A percentile compares a stretch with the other conserved stretches of the same genome.
Evolutionary conservation across 2,888 invertebrate species (phyloP).

Genomic region (Artemia sp.): DNA sequence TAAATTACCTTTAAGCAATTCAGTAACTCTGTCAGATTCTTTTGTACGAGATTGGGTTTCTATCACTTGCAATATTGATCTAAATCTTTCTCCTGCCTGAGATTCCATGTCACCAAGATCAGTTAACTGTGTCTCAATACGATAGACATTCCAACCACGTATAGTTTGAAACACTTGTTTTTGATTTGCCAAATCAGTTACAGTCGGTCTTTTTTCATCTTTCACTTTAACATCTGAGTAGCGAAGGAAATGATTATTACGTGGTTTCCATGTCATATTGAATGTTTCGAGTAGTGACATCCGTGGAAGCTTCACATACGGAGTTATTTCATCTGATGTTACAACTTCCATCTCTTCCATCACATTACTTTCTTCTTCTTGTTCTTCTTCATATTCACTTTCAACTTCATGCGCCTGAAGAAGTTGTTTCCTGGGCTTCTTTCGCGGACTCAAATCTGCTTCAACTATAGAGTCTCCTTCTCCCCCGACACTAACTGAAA

Average conservation of each 20-base stretch:
- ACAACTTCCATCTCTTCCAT: constrained; percentile 16
- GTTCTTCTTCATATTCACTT: constrained; percentile 16
- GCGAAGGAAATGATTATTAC: constrained; percentile 53
- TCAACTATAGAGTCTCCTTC: constrained; percentile 24
- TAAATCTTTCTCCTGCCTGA: constrained; percentile 38
- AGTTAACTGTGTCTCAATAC: constrained; percentile 57
- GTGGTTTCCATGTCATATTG: constrained; percentile 50
- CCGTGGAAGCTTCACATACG: constrained; percentile 32
- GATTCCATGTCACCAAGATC: constrained; percentile 38
- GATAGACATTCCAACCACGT: constrained; percentile 87
- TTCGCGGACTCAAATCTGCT: constrained; percentile 53
- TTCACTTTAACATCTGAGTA: constrained; percentile 69
- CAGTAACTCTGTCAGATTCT: constrained; percentile 33
- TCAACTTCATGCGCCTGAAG: constrained; percentile 43
- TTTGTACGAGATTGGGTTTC: constrained; percentile 33
- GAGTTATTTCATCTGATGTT: constrained; percentile 16
- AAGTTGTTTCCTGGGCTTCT: constrained; percentile 77
- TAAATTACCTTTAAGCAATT: constrained; percentile 54
- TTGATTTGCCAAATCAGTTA: constrained; percentile 76
- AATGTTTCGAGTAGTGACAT: constrained; percentile 45
- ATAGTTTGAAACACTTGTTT: constrained; percentile 67
- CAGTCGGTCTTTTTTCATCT: constrained; percentile 65
- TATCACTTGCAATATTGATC: constrained; percentile 34
- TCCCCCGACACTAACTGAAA: constrained; percentile 26
- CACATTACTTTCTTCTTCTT: not conserved